phyloP scores from a whole-genome alignment of 2,797 vertebrate species.

The Aplochiton taeniatus region DNA sequence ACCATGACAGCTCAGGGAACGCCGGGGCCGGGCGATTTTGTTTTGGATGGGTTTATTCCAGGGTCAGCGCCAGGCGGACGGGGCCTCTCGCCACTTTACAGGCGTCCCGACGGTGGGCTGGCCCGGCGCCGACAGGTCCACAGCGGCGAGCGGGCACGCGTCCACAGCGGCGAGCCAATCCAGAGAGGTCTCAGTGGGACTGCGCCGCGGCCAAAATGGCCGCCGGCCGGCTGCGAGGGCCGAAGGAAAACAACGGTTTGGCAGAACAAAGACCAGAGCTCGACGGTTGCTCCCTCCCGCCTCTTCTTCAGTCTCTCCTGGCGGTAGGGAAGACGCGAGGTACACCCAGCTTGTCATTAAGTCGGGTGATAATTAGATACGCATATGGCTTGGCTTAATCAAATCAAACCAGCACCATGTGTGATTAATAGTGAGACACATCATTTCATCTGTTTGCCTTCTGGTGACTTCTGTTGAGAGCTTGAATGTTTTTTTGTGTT shows the following conservation, averaged over 20 bases:
- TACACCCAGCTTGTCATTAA: no score
- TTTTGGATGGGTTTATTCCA: slow-evolving; percentile 65
- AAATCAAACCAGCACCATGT: no score
- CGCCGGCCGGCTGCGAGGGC: slow-evolving; percentile 45
- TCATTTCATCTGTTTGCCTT: no score
- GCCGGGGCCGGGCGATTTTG: slow-evolving; percentile 49
- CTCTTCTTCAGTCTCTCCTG: no score
- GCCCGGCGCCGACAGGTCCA: slow-evolving; percentile 39
- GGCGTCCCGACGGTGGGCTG: slow-evolving; percentile 47
- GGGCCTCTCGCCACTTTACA: slow-evolving; percentile 40
- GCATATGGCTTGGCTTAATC: no score
- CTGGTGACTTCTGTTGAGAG: no score
- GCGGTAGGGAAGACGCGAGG: no score
- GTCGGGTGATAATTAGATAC: no score
- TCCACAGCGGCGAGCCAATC: slow-evolving; percentile 38
- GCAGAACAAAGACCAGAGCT: slow-evolving; percentile 57
- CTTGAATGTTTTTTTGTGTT: no score
- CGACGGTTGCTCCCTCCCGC: no score
- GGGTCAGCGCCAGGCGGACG: slow-evolving; percentile 54
- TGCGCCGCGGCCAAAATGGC: slow-evolving; percentile 52
- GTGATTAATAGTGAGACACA: no score
- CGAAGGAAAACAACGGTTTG: slow-evolving; percentile 58
- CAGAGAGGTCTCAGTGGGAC: slow-evolving; percentile 55
- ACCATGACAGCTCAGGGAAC: slow-evolving; percentile 62
- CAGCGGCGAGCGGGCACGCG: slow-evolving; percentile 29